Conservation (phyloP, 2,113 vertebrate genomes). For the Platichthys flesus region DNA sequence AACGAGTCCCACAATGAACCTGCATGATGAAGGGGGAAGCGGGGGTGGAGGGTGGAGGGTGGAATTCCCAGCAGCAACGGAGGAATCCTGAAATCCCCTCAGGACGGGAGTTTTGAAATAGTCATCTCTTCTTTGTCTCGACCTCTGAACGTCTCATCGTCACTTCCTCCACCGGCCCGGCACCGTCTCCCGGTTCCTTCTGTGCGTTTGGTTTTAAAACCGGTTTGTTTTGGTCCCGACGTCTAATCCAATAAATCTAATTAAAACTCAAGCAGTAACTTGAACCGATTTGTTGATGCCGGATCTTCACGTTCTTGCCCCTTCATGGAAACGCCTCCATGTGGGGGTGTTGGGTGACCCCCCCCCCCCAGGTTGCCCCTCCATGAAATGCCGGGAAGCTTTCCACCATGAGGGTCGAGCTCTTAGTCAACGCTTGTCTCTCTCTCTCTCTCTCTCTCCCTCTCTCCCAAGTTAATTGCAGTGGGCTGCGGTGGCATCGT, state of each 20-base stretch:
- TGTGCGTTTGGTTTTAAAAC: not conserved
- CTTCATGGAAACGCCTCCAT: constrained; percentile 25
- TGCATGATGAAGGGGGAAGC: constrained; percentile 28
- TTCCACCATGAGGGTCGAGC: constrained; percentile 3
- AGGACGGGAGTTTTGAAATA: constrained; percentile 4
- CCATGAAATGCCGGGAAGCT: constrained; percentile 39
- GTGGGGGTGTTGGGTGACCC: constrained; percentile 25
- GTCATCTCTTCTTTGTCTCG: too few species aligned
- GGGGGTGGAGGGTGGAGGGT: not conserved
- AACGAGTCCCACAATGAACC: constrained; percentile 3
- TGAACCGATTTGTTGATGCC: constrained; percentile 10
- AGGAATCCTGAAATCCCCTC: constrained; percentile 29
- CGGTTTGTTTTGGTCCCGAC: not conserved
- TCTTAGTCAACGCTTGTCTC: not conserved
- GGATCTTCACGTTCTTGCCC: constrained; percentile 41
- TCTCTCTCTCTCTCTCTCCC: not conserved
- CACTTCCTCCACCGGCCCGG: too few species aligned
- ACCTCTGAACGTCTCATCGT: too few species aligned
- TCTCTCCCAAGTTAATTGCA: constrained; percentile 33
- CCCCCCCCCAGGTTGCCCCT: constrained; percentile 36
- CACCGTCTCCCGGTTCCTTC: not conserved
- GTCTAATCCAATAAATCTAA: constrained; percentile 32
- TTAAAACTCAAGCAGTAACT: too few species aligned
- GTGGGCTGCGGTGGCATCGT: constrained; percentile 38
- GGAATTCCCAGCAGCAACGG: constrained; percentile 32